Base-by-base conservation (phyloP, 2,888 invertebrate genomes). In the Crematogaster levior region DNA sequence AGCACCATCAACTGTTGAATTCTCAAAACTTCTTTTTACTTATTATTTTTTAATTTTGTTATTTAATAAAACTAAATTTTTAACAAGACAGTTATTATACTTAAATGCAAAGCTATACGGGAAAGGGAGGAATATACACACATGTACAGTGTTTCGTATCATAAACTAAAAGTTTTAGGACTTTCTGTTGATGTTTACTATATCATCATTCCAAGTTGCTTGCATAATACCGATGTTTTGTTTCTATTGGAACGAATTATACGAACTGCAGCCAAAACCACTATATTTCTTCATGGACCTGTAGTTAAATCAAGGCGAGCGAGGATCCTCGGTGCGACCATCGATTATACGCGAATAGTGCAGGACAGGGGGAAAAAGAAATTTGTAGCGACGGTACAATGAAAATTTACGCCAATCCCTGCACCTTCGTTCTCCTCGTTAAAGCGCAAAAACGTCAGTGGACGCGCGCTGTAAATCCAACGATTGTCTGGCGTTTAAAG, bases 381-480 rank as follows among this genome's bases (percentile, higher is more conserved):
- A 86, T 86, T 84, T 86, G 86, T 86, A 82, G 86, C 79, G 43
- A 30, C 30, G 30, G 75, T 63, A 53, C 40, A 73, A 84, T 82
- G 87, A 86, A 81, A 83, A 87, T 87, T 87, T 85, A 85, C 83
- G 83, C 85, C 83, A 81, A 82, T 86, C 82, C 84, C 51, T 65
- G 84, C 63, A 48, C 18, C 80, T 56, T 53, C 48, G 46, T 18
- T 21, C 60, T 68, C 75, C 61, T 81, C 66, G 81, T 79, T 79
- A 77, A 53, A 63, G 51, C 65, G 73, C 83, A 87, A 87, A 87
- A 87, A 87, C 83, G 87, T 85, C 80, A 73, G 79, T 84, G 80
- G 61, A n/a, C 27, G 46, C 51, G 24, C 48, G 70, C 53, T 48
- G 77, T 86, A 86, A 83, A 86, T 86, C 70, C 53, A n/a, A 37